A percentile compares a stretch with the other conserved stretches of the same genome.
Conservation (phyloP, 2,797 vertebrate species). For the Sebastes steindachneri region DNA sequence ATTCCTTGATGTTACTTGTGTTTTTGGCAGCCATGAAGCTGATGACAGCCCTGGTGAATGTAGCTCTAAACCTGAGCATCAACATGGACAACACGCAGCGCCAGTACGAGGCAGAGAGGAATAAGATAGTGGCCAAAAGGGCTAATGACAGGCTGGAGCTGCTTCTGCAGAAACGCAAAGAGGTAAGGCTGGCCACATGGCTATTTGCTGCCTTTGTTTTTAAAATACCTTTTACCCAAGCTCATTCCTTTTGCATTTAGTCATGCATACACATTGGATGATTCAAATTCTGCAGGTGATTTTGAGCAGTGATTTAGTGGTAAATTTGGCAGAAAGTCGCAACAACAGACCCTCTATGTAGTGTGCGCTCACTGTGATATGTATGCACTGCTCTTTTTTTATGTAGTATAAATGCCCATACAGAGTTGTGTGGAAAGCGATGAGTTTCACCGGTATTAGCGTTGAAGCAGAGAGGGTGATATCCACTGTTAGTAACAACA, state of each 20-base stretch:
- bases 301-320: not conserved
- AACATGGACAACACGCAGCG: constrained; percentile 99
- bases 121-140: constrained; percentile 97
- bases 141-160: constrained; percentile 97
- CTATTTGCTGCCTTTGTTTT: not conserved
- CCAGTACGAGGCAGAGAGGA: constrained; percentile 96
- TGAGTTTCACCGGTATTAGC: not conserved
- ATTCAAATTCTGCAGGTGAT: not conserved
- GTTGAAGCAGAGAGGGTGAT: not conserved
- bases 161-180: constrained; percentile 97
- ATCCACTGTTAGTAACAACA: not conserved
- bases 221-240: not conserved
- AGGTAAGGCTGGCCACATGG: constrained; percentile 81
- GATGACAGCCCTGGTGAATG: constrained; percentile 99
- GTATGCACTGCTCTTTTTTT: not conserved
- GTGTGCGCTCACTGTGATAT: not conserved
- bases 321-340: not conserved
- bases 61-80: constrained; percentile 98
- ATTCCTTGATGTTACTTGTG: not conserved
- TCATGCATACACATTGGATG: not conserved
- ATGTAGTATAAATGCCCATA: not conserved
- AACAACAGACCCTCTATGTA: not conserved
- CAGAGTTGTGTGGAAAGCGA: not conserved
- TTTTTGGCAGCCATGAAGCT: constrained; percentile 93
- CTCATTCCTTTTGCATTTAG: not conserved